Percentiles rank a stretch among this genome's conserved stretches.
These are phyloP conservation scores for Acestrorhynchus altus DNA, from an alignment of 2,797 vertebrate genomes.

Conservation along the genomic window DNA sequence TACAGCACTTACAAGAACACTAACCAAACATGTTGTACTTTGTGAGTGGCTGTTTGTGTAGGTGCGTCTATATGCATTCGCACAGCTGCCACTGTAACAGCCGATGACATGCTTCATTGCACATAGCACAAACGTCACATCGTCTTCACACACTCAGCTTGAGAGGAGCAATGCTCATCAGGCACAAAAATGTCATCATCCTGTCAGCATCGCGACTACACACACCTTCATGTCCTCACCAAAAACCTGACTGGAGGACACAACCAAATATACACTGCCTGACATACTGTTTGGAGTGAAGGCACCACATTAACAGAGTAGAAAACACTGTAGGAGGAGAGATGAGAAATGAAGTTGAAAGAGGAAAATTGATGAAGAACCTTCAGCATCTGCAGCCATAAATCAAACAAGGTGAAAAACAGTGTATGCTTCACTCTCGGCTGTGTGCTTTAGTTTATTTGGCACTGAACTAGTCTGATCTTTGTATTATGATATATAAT, in stretches of 20 bases:
- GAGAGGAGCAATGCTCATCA: slow-evolving; percentile 7
- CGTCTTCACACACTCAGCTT: slow-evolving; percentile 44
- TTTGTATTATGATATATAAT: no score
- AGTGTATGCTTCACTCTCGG: background rate
- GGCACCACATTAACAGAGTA: no score
- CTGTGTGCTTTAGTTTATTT: background rate
- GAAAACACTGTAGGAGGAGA: no score
- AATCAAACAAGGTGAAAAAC: background rate
- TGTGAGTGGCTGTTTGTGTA: slow-evolving; percentile 3
- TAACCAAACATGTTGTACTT: no score
- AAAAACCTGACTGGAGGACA: background rate
- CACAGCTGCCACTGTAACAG: background rate
- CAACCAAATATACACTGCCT: background rate
- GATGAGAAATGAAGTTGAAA: no score
- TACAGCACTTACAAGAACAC: background rate
- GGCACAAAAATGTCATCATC: background rate
- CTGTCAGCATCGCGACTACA: background rate
- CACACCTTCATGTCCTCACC: background rate
- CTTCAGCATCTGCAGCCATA: background rate
- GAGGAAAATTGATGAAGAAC: background rate
- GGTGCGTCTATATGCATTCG: slow-evolving; percentile 7
- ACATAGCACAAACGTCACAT: slow-evolving; percentile 44
- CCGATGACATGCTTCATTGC: slow-evolving; percentile 29
- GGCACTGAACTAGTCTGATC: no score
- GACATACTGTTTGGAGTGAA: background rate